Evolutionary conservation across 1,140 invertebrate species (phyloP).

Genomic region (Danaus melanippus): DNA sequence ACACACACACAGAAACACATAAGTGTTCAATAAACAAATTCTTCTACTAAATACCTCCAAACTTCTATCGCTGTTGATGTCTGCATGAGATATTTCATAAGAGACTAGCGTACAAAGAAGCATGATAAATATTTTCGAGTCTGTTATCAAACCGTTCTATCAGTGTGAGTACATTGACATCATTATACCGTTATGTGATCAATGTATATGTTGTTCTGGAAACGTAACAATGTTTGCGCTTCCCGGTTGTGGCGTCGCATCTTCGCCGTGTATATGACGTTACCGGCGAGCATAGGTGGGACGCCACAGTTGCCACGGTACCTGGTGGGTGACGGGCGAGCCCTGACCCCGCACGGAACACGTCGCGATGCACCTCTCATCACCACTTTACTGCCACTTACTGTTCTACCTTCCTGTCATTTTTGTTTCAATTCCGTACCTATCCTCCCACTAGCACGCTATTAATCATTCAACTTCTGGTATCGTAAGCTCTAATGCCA

Average conservation of each 20-base stretch:
- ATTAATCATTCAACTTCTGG: slow-evolving; percentile 26
- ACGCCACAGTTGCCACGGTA: slow-evolving; percentile 1
- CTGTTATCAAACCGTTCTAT: no score
- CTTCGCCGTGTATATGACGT: slow-evolving; percentile 6
- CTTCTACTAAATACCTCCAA: no score
- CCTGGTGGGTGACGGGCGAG: slow-evolving; percentile 25
- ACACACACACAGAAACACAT: neutral
- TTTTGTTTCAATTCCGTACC: slow-evolving; percentile 63
- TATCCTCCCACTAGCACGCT: slow-evolving; percentile 61
- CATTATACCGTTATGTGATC: no score
- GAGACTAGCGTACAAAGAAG: no score
- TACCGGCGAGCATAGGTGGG: slow-evolving; percentile 7
- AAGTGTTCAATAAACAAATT: no score
- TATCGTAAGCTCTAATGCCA: slow-evolving; percentile 22
- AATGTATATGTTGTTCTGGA: slow-evolving; percentile 1
- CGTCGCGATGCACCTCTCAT: slow-evolving; percentile 58
- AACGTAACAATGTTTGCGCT: slow-evolving; percentile 8
- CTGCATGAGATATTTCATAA: no score
- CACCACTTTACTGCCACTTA: slow-evolving; percentile 66
- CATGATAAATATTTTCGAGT: no score
- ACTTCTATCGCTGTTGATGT: no score
- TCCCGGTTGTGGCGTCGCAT: slow-evolving; percentile 12
- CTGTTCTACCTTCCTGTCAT: slow-evolving; percentile 58
- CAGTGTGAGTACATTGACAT: no score
- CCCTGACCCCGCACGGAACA: slow-evolving; percentile 67